phyloP scores from a whole-genome alignment of 2,797 vertebrate species.

The Malacoctenus gilli region DNA sequence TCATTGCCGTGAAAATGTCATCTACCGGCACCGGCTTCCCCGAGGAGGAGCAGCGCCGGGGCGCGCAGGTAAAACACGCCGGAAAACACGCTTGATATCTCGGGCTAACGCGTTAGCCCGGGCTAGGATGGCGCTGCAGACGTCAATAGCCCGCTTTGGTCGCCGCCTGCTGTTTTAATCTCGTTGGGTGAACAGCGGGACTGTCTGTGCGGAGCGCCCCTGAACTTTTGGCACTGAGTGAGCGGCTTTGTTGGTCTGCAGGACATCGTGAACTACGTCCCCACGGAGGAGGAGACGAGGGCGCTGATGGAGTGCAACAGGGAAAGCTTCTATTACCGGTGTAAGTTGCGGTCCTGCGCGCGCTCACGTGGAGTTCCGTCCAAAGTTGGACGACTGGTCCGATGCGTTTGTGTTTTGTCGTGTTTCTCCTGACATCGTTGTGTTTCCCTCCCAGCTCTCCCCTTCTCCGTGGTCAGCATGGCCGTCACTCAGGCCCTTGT shows the following conservation, averaged over 20 bases:
- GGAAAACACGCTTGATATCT: neutral
- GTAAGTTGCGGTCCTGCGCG: conserved; percentile 62
- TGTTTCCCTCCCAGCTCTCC: conserved; percentile 68
- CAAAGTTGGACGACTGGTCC: no score
- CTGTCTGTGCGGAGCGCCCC: no score
- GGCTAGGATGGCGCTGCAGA: neutral
- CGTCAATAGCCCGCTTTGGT: neutral
- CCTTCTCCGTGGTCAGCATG: conserved; percentile 70
- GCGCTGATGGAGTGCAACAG: conserved; percentile 86
- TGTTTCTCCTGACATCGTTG: no score
- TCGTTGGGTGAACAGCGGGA: neutral
- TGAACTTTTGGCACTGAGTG: no score
- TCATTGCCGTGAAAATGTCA: conserved; percentile 65
- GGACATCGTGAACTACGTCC: conserved; percentile 81
- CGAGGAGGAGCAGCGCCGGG: conserved; percentile 43
- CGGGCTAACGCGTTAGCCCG: conserved; percentile 47
- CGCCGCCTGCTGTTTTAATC: neutral
- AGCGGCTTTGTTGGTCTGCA: conserved; percentile 43
- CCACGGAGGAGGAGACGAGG: conserved; percentile 88
- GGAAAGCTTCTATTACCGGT: conserved; percentile 79
- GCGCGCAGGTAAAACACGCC: conserved; percentile 54
- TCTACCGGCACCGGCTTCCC: conserved; percentile 51
- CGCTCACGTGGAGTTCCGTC: neutral
- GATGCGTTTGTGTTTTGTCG: no score
- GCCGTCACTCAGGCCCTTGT: conserved; percentile 71